phyloP scores from a whole-genome alignment of 1,140 invertebrate species.

The Cryptotermes secundus region DNA sequence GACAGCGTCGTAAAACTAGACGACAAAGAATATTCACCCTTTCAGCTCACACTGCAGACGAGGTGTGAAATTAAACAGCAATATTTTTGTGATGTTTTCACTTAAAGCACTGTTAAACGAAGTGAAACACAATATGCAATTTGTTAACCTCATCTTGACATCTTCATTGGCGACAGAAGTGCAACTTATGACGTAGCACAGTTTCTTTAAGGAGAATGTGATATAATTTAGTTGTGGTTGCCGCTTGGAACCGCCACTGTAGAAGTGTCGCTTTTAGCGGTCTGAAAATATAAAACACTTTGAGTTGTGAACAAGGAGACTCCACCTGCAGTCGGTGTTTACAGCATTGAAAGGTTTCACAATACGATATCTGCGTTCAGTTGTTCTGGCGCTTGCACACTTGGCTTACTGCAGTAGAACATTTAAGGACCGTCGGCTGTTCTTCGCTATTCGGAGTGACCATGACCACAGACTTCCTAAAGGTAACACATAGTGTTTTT shows the following conservation, averaged over 20 bases:
- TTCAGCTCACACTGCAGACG: no score
- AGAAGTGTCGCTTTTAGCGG: neutral
- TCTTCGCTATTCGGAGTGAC: neutral
- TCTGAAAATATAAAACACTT: neutral
- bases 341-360: neutral
- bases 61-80: no score
- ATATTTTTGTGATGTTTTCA: neutral
- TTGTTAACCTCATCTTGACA: neutral
- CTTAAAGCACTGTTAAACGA: neutral
- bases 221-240: conserved; percentile 9
- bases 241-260: neutral
- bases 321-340: neutral
- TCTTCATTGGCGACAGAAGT: neutral
- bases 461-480: neutral
- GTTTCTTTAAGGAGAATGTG: neutral
- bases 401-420: no score
- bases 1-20: no score
- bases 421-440: neutral
- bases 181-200: neutral
- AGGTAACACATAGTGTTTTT: neutral
- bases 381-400: no score
- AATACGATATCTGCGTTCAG: neutral
- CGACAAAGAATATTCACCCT: no score
- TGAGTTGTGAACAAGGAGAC: neutral
- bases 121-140: neutral